Conservation (phyloP, 2,888 invertebrate genomes). For the Caenorhabditis japonica region DNA sequence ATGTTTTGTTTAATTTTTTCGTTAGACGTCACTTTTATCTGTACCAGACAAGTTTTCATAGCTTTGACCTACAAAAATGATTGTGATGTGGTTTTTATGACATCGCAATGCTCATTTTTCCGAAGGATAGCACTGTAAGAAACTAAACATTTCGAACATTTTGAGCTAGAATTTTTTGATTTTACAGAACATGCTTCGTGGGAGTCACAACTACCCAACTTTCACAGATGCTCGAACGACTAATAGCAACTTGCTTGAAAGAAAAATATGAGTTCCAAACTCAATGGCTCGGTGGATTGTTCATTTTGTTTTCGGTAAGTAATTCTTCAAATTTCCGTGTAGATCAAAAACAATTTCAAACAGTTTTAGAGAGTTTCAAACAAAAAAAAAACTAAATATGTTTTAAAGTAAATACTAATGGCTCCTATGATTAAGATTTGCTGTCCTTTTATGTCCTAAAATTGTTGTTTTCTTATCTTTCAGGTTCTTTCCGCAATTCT, state of each 20-base stretch:
- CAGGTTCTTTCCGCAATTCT: conserved; percentile 40
- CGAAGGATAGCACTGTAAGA: conserved; percentile 43
- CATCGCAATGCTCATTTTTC: conserved; percentile 24
- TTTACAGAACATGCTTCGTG: conserved; percentile 43
- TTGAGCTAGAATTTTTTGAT: background rate
- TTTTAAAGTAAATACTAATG: too few relatives aligned
- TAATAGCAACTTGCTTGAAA: conserved; percentile 34
- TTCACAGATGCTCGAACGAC: conserved; percentile 41
- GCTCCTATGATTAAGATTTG: too few relatives aligned
- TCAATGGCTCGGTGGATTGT: conserved; percentile 38
- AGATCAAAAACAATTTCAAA: too few relatives aligned
- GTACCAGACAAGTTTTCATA: conserved; percentile 24
- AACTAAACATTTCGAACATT: background rate
- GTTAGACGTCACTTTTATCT: conserved; percentile 28
- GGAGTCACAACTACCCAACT: conserved; percentile 44
- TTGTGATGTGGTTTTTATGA: conserved; percentile 40
- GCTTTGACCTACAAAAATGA: conserved; percentile 30
- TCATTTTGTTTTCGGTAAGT: conserved; percentile 39
- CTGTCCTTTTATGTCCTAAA: background rate
- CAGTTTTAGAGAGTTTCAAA: too few relatives aligned
- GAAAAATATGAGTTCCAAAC: conserved; percentile 41
- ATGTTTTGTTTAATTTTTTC: conserved; percentile 41
- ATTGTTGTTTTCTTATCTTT: conserved; percentile 4
- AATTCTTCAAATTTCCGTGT: too few relatives aligned
- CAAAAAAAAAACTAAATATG: too few relatives aligned